Evolutionary conservation across 2,888 invertebrate species (phyloP), one percentile per base, ranked within the genome.

Genomic region (Drosophila setosimentum): DNA sequence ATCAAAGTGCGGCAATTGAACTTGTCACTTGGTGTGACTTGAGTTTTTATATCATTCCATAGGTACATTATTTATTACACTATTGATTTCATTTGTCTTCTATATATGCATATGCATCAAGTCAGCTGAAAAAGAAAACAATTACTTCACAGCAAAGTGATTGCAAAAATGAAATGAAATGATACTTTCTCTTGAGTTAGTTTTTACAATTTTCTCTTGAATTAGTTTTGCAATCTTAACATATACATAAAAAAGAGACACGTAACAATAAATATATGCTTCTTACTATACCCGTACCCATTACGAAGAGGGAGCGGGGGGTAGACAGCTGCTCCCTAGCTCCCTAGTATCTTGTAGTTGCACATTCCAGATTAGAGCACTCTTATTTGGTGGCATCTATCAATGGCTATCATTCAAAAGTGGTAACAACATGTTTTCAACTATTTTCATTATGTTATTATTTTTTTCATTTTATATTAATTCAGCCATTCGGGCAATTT

Each of bases 11-110:
- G 42, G 53, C 74, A 78, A 50, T 67, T 70, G 78, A 78, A 78
- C 74, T 78, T 78, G 78, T 68, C 70, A 78, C 78, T 74, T 68
- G 67, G n/a, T n/a, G n/a, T n/a, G n/a, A n/a, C n/a, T n/a, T n/a
- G n/a, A n/a, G n/a, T n/a, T n/a, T n/a, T n/a, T n/a, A n/a, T n/a
- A n/a, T n/a, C n/a, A n/a, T n/a, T n/a, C n/a, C n/a, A n/a, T n/a
- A n/a, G 49, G 48, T 65, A 21, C 21, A 29, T 49, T 49, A 45
- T 45, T 45, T 45, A 45, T 45, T 45, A 1, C 2, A 42, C 42
- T 42, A 42, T 42, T 42, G 42, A 40, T 40, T 40, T 21, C n/a
- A n/a, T n/a, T 16, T 33, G 21, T 16, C 1, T 45, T 7, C 0
- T 13, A n/a, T 40, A 10, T n/a, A 33, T 33, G 13, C 13, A 24